Evolutionary conservation across 2,113 vertebrate genomes (phyloP).

Genomic region (Ceuthmochares aereus): DNA sequence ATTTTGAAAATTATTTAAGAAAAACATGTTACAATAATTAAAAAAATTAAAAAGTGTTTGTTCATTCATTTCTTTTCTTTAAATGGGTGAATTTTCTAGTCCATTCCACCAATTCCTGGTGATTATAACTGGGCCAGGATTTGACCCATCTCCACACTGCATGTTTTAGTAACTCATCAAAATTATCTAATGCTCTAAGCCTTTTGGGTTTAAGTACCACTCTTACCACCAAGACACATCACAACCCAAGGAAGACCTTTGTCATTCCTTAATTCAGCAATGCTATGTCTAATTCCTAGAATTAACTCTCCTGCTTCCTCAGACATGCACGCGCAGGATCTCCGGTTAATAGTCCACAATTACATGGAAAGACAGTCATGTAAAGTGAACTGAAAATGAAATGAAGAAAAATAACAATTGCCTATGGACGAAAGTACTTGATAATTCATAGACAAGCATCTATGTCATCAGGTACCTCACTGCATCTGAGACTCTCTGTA

Average conservation of each 20-base stretch:
- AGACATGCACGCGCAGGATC: not conserved
- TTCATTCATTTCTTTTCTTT: not conserved
- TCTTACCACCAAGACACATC: not conserved
- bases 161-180: not conserved
- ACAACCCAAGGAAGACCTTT: not conserved
- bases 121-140: not conserved
- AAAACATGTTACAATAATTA: not conserved
- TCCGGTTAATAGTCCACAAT: not conserved
- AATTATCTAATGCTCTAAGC: not conserved
- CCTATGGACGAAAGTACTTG: not conserved
- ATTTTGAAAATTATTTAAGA: not conserved
- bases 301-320: not conserved
- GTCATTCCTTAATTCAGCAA: not conserved
- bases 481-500: not conserved
- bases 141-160: not conserved
- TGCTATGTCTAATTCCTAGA: not conserved
- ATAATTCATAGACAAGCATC: not conserved
- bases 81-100: not conserved
- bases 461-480: fast-evolving
- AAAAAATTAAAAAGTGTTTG: not conserved
- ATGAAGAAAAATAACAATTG: not conserved
- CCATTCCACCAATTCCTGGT: not conserved
- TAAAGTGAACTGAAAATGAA: not conserved
- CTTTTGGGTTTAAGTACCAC: not conserved
- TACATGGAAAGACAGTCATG: not conserved